Evolutionary conservation across 2,113 vertebrate species (phyloP), one percentile per base, ranked within the genome.

Genomic region (Indri indri): DNA sequence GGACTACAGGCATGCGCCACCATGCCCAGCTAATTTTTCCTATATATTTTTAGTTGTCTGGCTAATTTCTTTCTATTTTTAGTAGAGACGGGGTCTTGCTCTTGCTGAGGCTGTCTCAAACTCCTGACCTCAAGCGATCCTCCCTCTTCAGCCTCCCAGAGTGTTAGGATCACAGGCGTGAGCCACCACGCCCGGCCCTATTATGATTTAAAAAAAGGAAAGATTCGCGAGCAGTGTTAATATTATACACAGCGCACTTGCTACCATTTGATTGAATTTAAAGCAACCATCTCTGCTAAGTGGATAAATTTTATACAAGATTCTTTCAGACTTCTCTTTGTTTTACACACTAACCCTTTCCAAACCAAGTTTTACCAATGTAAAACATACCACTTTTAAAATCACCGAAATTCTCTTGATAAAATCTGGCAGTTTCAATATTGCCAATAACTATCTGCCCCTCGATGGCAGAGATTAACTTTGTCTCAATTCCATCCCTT

Each of bases 371-470:
- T 95, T 91, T 95, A 23, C 59, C 74, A 88, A 82, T 8, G 61
- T 74, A 81, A 84, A 97, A 77, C 45, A 27, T 13, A 54, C 34
- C 71, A 54, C 50, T 83, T 87, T 63, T 54, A 88, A 54, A 79
- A 25, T 77, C 32, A 93, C 82, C 94, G 77, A 54, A 92, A 86
- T 76, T 91, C 87, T 84, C 59, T 68, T 8, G 88, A 95, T 97
- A 91, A 94, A 95, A 95, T 93, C 76, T 54, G 50, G 88, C 25
- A 17, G 12, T 94, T 95, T 93, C 45, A 76, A 42, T 37, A 94
- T 77, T 73, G 66, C 95, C 94, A 88, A n/a, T 79, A 96, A 95
- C 83, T 91, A 77, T 80, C 84, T 52, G 37, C 14, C 34, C 66
- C 66, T 94, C 32, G 20, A 96, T 93, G 92, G 68, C 59, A 89